Evolutionary conservation across 2,888 invertebrate genomes (phyloP).

Genomic region (Epinotia bilunana): DNA sequence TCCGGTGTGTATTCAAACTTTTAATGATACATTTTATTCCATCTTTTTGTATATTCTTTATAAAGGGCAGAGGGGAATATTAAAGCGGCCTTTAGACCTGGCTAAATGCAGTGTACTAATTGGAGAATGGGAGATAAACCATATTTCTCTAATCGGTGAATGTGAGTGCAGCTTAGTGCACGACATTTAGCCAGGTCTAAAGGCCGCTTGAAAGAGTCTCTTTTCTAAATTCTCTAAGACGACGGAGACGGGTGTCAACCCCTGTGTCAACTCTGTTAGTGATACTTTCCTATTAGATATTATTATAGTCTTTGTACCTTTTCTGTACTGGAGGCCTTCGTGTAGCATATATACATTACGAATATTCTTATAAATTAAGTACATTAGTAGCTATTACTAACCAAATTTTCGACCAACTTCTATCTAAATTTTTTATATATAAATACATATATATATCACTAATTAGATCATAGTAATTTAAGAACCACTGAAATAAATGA

Average conservation of each 20-base stretch:
- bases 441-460: constrained; percentile 43
- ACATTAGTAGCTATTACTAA: constrained; percentile 55
- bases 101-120: too few relatives aligned
- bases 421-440: constrained; percentile 59
- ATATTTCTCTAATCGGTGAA: too few relatives aligned
- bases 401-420: constrained; percentile 74
- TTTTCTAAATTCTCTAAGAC: too few relatives aligned
- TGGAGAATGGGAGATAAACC: too few relatives aligned
- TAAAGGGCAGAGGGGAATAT: too few relatives aligned
- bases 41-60: too few relatives aligned
- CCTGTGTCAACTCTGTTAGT: constrained; percentile 58
- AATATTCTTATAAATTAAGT: constrained; percentile 56
- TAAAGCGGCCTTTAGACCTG: too few relatives aligned
- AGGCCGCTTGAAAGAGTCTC: too few relatives aligned
- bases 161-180: too few relatives aligned
- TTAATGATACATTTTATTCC: too few relatives aligned
- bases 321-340: constrained; percentile 79
- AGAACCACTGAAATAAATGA: constrained; percentile 33
- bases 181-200: too few relatives aligned
- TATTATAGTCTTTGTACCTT: constrained; percentile 61
- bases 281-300: constrained; percentile 70
- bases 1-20: too few relatives aligned
- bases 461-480: constrained; percentile 29
- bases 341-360: constrained; percentile 60
- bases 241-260: constrained; percentile 40